phyloP scores from a whole-genome alignment of 1,140 invertebrate species.

The Globodera ellingtonae region DNA sequence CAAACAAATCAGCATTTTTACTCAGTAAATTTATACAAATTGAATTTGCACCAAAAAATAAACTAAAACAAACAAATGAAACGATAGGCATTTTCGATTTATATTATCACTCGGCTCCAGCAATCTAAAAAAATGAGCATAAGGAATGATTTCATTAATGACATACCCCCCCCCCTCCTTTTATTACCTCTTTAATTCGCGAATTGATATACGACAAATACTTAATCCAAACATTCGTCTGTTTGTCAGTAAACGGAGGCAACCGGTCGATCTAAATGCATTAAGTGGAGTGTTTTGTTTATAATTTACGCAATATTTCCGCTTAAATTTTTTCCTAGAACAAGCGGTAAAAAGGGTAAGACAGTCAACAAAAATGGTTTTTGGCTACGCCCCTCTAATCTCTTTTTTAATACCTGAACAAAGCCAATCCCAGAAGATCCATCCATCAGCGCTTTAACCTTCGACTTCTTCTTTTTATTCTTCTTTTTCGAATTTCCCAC shows the following conservation, averaged over 20 bases:
- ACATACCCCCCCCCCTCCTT: background rate
- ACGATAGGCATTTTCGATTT: background rate
- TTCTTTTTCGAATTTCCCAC: background rate
- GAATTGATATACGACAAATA: slow-evolving; percentile 4
- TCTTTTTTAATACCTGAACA: no score
- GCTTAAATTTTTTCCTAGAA: no score
- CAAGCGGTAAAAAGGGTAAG: no score
- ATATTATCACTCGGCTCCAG: background rate
- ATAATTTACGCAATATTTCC: no score
- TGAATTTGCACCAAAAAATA: background rate
- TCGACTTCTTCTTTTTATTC: background rate
- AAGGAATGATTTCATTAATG: no score
- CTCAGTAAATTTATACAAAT: slow-evolving; percentile 4
- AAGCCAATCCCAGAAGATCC: no score
- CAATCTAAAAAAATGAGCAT: background rate
- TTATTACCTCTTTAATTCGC: background rate
- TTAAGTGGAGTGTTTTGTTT: no score
- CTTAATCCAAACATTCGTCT: background rate
- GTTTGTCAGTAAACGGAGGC: background rate
- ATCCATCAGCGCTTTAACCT: background rate
- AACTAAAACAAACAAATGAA: background rate
- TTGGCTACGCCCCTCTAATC: no score
- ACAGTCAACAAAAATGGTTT: no score
- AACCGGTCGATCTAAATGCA: background rate
- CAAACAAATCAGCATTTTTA: background rate